phyloP scores from a whole-genome alignment of 2,888 invertebrate genomes.

The Alviniconcha strummeri region DNA sequence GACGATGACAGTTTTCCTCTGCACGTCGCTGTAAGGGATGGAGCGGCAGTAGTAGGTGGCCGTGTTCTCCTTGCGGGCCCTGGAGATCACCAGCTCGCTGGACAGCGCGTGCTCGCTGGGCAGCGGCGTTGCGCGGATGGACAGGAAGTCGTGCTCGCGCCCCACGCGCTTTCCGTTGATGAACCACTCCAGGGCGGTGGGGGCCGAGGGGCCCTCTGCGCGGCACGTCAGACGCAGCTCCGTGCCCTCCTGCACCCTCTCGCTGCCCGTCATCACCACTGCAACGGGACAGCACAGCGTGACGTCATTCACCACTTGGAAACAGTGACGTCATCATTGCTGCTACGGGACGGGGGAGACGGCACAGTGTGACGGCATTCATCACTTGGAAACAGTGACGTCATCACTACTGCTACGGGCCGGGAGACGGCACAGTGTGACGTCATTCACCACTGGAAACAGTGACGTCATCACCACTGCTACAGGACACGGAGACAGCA shows the following conservation, averaged over 20 bases:
- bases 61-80: constrained; percentile 22
- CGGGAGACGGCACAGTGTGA: too few relatives aligned
- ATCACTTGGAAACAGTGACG: too few relatives aligned
- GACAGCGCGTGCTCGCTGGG: constrained; percentile 29
- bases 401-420: too few relatives aligned
- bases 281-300: background rate
- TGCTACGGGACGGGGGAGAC: too few relatives aligned
- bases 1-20: constrained; percentile 23
- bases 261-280: constrained; percentile 39
- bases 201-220: constrained; percentile 31
- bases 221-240: constrained; percentile 36
- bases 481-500: background rate
- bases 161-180: constrained; percentile 38
- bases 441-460: too few relatives aligned
- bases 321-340: too few relatives aligned
- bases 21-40: constrained; percentile 36
- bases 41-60: constrained; percentile 45
- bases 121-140: constrained; percentile 24
- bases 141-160: constrained; percentile 19
- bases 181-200: constrained; percentile 42
- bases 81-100: constrained; percentile 38
- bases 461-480: too few relatives aligned
- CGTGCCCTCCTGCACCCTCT: constrained; percentile 32
- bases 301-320: too few relatives aligned
- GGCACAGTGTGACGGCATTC: too few relatives aligned